Conservation (phyloP, 2,113 vertebrate species). For the Microtus richardsoni region DNA sequence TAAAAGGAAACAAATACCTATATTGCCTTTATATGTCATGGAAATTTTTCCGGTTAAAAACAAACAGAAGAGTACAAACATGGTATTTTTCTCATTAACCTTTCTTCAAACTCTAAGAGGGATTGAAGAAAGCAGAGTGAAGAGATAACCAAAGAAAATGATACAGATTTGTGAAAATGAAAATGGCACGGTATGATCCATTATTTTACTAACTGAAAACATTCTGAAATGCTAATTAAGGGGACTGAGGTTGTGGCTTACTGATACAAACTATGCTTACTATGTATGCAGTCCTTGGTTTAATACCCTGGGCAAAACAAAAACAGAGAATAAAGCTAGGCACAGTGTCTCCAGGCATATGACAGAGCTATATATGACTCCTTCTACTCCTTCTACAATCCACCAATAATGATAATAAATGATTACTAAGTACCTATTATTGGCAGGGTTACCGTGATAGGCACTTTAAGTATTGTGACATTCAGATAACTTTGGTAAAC, state of each 20-base stretch:
- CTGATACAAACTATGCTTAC: not conserved
- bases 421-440: not conserved
- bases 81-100: not conserved
- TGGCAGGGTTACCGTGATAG: not conserved
- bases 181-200: not conserved
- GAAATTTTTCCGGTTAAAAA: conserved; percentile 44
- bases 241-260: not conserved
- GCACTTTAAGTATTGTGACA: not conserved
- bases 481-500: not conserved
- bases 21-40: conserved; percentile 19
- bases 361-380: not conserved
- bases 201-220: not conserved
- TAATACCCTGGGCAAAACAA: not conserved
- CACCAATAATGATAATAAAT: not conserved
- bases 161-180: not conserved
- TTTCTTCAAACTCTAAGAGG: conserved; percentile 29
- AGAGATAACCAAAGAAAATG: not conserved
- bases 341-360: not conserved
- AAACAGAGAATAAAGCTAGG: not conserved
- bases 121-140: not conserved
- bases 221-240: not conserved
- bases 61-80: not conserved
- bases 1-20: conserved; percentile 35
- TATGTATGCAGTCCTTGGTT: not conserved
- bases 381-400: not conserved